phyloP scores from a whole-genome alignment of 1,140 invertebrate species.

The Nasonia vitripennis region DNA sequence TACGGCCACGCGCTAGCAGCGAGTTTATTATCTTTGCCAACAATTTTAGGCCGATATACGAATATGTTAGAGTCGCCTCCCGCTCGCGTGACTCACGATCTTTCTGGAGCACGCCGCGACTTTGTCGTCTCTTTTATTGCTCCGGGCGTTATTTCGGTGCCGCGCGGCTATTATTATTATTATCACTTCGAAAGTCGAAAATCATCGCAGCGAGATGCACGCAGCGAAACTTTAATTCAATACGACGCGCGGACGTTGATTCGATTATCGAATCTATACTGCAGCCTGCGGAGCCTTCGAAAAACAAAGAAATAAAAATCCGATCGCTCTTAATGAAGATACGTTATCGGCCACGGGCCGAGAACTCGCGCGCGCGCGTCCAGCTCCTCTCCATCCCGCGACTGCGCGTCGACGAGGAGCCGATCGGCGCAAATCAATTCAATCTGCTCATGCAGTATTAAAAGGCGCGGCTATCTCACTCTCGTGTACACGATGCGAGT shows the following conservation, averaged over 20 bases:
- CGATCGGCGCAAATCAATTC: slow-evolving; percentile 48
- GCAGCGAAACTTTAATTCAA: slow-evolving; percentile 15
- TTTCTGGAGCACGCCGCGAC: slow-evolving; percentile 3
- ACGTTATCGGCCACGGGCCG: slow-evolving; percentile 38
- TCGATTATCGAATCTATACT: slow-evolving; percentile 15
- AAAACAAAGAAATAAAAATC: slow-evolving; percentile 45
- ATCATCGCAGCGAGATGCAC: not conserved
- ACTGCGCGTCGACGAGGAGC: not conserved
- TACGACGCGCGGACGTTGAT: not conserved
- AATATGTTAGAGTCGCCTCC: slow-evolving; percentile 42
- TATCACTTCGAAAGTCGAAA: no score
- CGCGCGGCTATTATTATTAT: not conserved
- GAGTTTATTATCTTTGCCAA: slow-evolving; percentile 18
- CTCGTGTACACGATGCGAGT: not conserved
- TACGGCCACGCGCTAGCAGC: not conserved
- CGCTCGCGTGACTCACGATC: slow-evolving; percentile 2
- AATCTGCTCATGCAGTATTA: slow-evolving; percentile 47
- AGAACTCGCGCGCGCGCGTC: not conserved
- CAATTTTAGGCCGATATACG: slow-evolving; percentile 13
- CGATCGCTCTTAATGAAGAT: slow-evolving; percentile 49
- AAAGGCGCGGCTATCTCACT: slow-evolving; percentile 13
- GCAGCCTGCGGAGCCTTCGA: not conserved
- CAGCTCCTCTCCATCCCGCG: not conserved
- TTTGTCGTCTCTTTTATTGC: slow-evolving; percentile 16
- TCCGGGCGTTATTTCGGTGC: not conserved